These are phyloP conservation scores for Schizopygopsis malacanthus DNA, from an alignment of 2,797 vertebrate species.

Conservation along the genomic window DNA sequence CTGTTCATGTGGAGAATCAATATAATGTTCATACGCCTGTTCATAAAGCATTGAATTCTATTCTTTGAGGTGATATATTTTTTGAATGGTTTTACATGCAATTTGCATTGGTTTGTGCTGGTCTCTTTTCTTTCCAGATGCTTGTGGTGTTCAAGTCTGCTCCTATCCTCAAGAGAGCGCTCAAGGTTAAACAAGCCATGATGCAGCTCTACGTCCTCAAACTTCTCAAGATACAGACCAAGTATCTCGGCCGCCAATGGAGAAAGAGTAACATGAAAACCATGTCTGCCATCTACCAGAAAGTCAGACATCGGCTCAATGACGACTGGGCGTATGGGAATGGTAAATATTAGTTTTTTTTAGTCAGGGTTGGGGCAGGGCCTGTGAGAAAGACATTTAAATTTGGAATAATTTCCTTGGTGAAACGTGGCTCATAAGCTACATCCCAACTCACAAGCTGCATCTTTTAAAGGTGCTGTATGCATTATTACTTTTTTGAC, in stretches of 20 bases:
- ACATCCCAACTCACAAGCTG: neutral
- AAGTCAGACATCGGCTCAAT: conserved; percentile 94
- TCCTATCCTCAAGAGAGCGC: conserved; percentile 92
- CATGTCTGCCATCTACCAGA: conserved; percentile 98
- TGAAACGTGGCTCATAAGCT: neutral
- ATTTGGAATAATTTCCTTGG: neutral
- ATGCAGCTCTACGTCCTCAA: conserved; percentile 96
- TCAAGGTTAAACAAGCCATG: conserved; percentile 97
- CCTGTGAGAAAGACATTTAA: neutral
- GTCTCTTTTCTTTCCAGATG: conserved; percentile 79
- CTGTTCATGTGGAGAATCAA: neutral
- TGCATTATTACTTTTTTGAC: neutral
- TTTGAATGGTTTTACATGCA: neutral
- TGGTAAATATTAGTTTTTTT: conserved; percentile 73
- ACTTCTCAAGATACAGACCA: conserved; percentile 95
- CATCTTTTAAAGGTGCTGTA: neutral
- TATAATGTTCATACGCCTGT: neutral
- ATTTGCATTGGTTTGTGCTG: neutral
- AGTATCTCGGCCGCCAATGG: conserved; percentile 96
- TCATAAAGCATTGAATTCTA: neutral
- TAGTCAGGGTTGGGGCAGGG: neutral
- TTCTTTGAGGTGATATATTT: neutral
- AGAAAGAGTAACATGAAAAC: conserved; percentile 99
- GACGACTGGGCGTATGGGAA: conserved; percentile 98
- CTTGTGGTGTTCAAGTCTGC: conserved; percentile 97